Base-by-base conservation (phyloP, 2,113 vertebrate species). In the Clarias magur region DNA sequence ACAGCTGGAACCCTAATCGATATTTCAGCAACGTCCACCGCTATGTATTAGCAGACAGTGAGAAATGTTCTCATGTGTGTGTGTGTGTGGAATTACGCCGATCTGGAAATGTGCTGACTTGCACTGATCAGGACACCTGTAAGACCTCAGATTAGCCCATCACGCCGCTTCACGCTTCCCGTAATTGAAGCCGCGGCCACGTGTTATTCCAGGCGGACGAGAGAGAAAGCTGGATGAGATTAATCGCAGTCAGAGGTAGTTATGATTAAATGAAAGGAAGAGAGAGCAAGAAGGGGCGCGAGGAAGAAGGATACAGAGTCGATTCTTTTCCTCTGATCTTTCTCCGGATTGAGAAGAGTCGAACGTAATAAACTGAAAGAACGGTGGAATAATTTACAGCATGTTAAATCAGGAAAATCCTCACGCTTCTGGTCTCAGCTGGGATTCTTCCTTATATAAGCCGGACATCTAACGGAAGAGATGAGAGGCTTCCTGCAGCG, bases 71-170 rank as follows among this genome's bases (percentile, higher is more conserved):
- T 48, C 48, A 82, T 76, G 86, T 70, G 80, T 62, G 48, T 48
- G 48, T 48, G 79, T 62, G 48, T 48, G 48, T 48, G 79, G 57
- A 85, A 86, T 87, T 83, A 63, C 63, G 89, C 56, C 17, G 27
- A 3, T 9, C 79, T 78, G 82, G 68, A 82, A 73, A 60, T 79
- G 67, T 72, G 67, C 62, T 57, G 34, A 63, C 59, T 48, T 38
- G 48, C 86, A 73, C 75, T 75, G 62, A 90, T 90, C 63, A 80
- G 38, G 62, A 59, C 89, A 87, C 84, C 83, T 62, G 48, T 19
- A 67, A 54, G 70, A 83, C 30, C 56, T 59, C 27, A 59, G 83
- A 78, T 84, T 86, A 80, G 56, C 23, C 53, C n/a, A 75, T 85
- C 85, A 89, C 68, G 25, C 59, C 2, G n/a, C 80, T 62, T 27